Conservation (phyloP, 2,888 invertebrate genomes). For the Artemia sinica region DNA sequence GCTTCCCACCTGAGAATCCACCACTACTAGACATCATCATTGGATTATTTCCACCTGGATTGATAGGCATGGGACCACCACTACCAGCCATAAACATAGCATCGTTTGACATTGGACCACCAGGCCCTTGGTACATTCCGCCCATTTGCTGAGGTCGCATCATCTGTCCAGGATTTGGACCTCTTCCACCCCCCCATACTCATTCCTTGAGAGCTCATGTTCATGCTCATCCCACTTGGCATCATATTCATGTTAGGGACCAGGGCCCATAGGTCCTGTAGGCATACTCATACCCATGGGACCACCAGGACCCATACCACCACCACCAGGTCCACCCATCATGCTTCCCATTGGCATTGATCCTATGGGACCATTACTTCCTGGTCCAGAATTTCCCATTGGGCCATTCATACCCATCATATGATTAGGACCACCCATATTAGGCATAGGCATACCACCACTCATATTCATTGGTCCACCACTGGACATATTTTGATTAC, state of each 20-base stretch:
- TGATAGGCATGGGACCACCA: slow-evolving; percentile 22
- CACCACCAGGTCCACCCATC: slow-evolving; percentile 36
- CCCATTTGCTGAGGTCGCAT: slow-evolving; percentile 25
- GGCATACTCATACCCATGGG: slow-evolving; percentile 30
- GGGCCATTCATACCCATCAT: slow-evolving; percentile 29
- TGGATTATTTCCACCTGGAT: slow-evolving; percentile 25
- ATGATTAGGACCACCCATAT: slow-evolving; percentile 28
- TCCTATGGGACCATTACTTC: slow-evolving; percentile 26
- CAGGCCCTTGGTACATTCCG: slow-evolving; percentile 23
- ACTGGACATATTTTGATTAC: slow-evolving; percentile 20
- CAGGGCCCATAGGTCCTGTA: slow-evolving; percentile 32
- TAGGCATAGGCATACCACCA: slow-evolving; percentile 33
- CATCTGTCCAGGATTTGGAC: slow-evolving; percentile 22
- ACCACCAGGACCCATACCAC: slow-evolving; percentile 30
- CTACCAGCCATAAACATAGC: slow-evolving; percentile 20
- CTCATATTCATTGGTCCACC: slow-evolving; percentile 30
- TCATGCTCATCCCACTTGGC: slow-evolving; percentile 23
- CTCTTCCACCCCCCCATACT: slow-evolving; percentile 27
- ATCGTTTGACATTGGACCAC: slow-evolving; percentile 18
- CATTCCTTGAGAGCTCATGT: slow-evolving; percentile 29
- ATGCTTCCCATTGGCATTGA: slow-evolving; percentile 26
- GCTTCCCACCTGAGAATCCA: slow-evolving; percentile 31
- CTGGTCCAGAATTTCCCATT: slow-evolving; percentile 26
- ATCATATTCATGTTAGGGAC: slow-evolving; percentile 20
- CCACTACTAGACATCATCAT: slow-evolving; percentile 27